phyloP scores from a whole-genome alignment of 2,888 invertebrate genomes.

The Synanthedon formicaeformis region DNA sequence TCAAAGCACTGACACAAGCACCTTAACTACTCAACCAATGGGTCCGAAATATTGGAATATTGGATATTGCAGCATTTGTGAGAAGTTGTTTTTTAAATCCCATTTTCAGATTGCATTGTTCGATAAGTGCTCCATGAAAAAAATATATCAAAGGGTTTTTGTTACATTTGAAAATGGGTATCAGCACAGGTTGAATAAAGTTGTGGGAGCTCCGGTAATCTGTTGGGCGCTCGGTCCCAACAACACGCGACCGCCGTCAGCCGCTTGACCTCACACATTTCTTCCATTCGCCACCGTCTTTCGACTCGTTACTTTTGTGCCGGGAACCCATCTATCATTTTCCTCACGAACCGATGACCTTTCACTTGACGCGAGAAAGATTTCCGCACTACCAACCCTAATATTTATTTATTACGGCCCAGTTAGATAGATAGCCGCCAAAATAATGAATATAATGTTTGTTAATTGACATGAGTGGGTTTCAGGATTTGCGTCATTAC shows the following conservation, averaged over 20 bases:
- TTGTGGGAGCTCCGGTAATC: slow-evolving; percentile 50
- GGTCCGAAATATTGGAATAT: no score
- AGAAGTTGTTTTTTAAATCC: no score
- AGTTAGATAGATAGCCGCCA: neutral
- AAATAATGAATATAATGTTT: neutral
- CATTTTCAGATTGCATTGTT: neutral
- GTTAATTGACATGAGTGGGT: neutral
- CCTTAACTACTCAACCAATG: no score
- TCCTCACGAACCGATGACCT: slow-evolving; percentile 36
- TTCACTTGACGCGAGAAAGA: slow-evolving; percentile 29
- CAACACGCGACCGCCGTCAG: slow-evolving; percentile 44
- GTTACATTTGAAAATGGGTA: slow-evolving; percentile 28
- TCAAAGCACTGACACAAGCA: no score
- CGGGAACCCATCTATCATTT: slow-evolving; percentile 53
- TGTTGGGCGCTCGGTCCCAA: slow-evolving; percentile 36
- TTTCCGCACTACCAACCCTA: slow-evolving; percentile 14
- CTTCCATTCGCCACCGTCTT: slow-evolving; percentile 25
- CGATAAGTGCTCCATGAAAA: slow-evolving; percentile 14
- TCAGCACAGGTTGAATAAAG: slow-evolving; percentile 39
- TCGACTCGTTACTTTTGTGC: slow-evolving; percentile 44
- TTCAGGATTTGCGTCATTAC: neutral
- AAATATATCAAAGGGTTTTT: slow-evolving; percentile 40
- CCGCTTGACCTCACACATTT: slow-evolving; percentile 51
- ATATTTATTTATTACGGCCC: neutral
- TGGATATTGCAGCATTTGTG: no score